These are phyloP conservation scores for Leucophenga maculata DNA, from an alignment of 2,888 invertebrate genomes.

Conservation along the genomic window DNA sequence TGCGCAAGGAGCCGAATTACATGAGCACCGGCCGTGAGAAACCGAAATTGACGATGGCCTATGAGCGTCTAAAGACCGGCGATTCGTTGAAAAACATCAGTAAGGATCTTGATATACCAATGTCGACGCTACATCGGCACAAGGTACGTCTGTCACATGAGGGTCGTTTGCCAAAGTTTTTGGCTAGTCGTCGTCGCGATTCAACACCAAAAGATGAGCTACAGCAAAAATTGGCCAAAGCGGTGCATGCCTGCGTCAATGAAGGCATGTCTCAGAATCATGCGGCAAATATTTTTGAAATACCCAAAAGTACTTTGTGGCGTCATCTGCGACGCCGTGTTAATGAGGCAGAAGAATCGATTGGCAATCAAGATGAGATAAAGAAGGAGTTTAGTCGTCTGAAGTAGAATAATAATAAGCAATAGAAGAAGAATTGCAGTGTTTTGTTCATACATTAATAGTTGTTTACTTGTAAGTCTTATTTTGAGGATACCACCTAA, in stretches of 20 bases:
- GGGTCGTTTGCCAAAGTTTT: constrained; percentile 68
- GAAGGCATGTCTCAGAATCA: constrained; percentile 72
- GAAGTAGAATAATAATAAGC: no score
- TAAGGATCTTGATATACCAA: constrained; percentile 70
- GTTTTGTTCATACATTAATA: no score
- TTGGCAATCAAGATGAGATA: neutral
- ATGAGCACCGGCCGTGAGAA: constrained; percentile 68
- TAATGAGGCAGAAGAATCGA: constrained; percentile 32
- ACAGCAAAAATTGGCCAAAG: constrained; percentile 67
- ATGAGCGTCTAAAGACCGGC: constrained; percentile 67
- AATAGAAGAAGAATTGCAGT: no score
- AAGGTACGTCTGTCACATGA: constrained; percentile 69
- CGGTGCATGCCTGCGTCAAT: constrained; percentile 68
- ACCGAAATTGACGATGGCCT: constrained; percentile 66
- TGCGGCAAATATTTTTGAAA: constrained; percentile 70
- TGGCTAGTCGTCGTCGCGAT: constrained; percentile 68
- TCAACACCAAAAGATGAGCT: constrained; percentile 69
- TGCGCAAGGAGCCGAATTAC: constrained; percentile 69
- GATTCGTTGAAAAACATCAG: constrained; percentile 71
- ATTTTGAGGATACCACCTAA: no score
- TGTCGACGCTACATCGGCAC: constrained; percentile 71
- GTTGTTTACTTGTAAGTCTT: no score
- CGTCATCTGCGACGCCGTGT: constrained; percentile 69
- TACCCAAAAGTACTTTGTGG: constrained; percentile 72
- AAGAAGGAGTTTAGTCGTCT: neutral